These are phyloP conservation scores for Cheilinus undulatus DNA, from an alignment of 2,113 vertebrate species.

Conservation along the genomic window DNA sequence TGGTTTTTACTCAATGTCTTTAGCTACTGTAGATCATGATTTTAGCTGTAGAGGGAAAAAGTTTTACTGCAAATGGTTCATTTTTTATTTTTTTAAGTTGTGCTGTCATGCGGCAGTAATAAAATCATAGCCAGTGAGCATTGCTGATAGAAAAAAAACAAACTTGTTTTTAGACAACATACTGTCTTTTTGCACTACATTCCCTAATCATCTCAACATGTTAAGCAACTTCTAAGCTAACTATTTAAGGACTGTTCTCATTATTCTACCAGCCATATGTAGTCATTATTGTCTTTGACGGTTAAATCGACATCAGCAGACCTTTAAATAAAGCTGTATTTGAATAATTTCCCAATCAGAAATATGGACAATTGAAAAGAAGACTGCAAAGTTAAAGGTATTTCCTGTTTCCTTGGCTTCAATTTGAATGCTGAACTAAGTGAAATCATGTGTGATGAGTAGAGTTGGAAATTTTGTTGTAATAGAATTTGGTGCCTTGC, in stretches of 20 bases:
- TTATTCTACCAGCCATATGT: constrained; percentile 11
- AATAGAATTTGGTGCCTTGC: constrained; percentile 57
- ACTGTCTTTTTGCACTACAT: constrained; percentile 44
- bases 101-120: neutral
- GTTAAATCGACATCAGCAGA: neutral
- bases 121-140: constrained; percentile 19
- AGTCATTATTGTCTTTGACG: constrained; percentile 12
- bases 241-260: constrained; percentile 11
- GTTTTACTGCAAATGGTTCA: constrained; percentile 18
- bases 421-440: constrained; percentile 37
- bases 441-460: constrained; percentile 22
- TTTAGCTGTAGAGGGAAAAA: neutral
- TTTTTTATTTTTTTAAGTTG: neutral
- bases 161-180: constrained; percentile 21
- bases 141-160: neutral
- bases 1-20: constrained; percentile 4
- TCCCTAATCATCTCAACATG: constrained; percentile 12
- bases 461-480: constrained; percentile 13
- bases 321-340: neutral
- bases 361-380: neutral
- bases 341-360: neutral
- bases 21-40: constrained; percentile 13
- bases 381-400: neutral
- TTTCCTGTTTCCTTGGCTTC: neutral
- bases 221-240: constrained; percentile 17